A percentile compares a stretch with the other conserved stretches of the same genome.
Conservation (phyloP, 2,797 vertebrate species). For the Sebastolobus alascanus region DNA sequence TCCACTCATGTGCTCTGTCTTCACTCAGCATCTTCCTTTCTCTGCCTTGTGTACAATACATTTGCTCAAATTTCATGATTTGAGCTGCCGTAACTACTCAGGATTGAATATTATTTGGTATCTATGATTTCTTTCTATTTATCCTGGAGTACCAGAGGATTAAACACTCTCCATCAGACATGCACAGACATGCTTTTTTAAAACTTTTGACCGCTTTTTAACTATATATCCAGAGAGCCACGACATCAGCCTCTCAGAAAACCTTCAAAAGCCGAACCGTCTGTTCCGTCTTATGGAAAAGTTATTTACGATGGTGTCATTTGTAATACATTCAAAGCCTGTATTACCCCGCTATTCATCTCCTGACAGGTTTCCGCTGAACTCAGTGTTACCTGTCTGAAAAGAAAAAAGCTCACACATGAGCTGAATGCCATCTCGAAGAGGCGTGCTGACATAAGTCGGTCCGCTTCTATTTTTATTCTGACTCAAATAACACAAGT, state of each 20-base stretch:
- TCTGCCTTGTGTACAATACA: background rate
- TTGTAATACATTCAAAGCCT: constrained; percentile 65
- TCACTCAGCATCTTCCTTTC: background rate
- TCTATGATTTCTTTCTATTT: background rate
- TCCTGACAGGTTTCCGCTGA: constrained; percentile 57
- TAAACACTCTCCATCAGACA: background rate
- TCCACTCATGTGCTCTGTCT: background rate
- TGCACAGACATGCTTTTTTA: background rate
- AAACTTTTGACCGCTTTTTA: background rate
- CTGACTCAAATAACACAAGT: constrained; percentile 66
- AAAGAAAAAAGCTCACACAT: constrained; percentile 32
- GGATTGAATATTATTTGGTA: background rate
- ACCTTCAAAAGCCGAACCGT: constrained; percentile 38
- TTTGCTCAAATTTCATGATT: background rate
- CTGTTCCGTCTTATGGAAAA: constrained; percentile 40
- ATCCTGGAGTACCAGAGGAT: background rate
- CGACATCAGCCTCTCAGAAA: constrained; percentile 1
- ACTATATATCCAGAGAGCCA: constrained; percentile 32
- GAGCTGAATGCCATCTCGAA: constrained; percentile 40
- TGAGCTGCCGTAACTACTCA: background rate
- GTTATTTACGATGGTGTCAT: constrained; percentile 51
- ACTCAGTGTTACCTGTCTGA: constrained; percentile 24
- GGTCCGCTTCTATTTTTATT: constrained; percentile 70
- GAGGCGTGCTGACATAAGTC: constrained; percentile 48
- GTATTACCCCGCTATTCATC: constrained; percentile 59